Evolutionary conservation across 2,888 invertebrate species (phyloP), one percentile per base, ranked within the genome.

Genomic region (Oligia strigilis): DNA sequence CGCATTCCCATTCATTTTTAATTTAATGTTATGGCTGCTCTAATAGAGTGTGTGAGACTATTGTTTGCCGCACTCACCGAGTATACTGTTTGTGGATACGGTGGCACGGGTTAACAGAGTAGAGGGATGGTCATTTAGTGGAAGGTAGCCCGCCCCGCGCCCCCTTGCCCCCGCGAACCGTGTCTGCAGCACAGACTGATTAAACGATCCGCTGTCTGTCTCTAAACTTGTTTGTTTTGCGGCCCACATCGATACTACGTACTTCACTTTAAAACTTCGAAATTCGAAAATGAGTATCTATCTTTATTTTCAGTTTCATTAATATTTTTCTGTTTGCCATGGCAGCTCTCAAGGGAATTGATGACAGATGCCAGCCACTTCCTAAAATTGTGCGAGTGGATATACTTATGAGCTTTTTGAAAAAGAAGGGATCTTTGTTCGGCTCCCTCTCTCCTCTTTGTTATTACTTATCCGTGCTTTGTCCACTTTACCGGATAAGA

Each of bases 41-140:
- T 94, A 90, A 58, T 90, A 92, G 90, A 87, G 69, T 75, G 40
- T 29, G 77, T 78, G 55, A 70, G 60, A 49, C 80, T 87, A 84
- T 89, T 90, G 89, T 91, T 93, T 93, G 95, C 94, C 93, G 93
- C 94, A 93, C 94, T 96, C 92, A 93, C 95, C 95, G 93, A 95
- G 94, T 94, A 93, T 95, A 95, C 94, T 96, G 96, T 96, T 96
- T 96, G 96, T 94, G 96, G 96, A 96, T 96, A 95, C 96, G 95
- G 96, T 94, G 94, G 96, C 95, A 91, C 93, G 95, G 95, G 95
- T 95, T 96, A 95, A 95, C 95, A 94, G 95, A 94, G 93, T 92
- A 93, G 95, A 95, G 96, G 95, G 96, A 94, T 96, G 96, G 96
- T 96, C 96, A 96, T 96, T 97, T 96, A 96, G 95, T 94, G 93